phyloP scores from a whole-genome alignment of 2,797 vertebrate species.

The Halcyon chelicuti region DNA sequence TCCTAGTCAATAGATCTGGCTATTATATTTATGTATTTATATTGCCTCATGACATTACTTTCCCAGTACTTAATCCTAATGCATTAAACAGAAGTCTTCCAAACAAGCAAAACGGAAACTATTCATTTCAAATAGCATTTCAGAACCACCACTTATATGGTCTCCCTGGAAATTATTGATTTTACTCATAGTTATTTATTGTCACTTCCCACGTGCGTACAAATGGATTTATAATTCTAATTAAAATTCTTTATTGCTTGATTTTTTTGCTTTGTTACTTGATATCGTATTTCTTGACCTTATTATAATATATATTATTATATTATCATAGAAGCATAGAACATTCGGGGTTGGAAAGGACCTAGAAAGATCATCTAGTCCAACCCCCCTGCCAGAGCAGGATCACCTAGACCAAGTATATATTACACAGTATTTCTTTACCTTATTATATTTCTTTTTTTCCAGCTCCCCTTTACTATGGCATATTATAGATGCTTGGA shows the following conservation, averaged over 20 bases:
- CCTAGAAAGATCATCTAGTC: too few relatives aligned
- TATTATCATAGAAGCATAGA: too few relatives aligned
- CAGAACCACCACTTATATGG: background rate
- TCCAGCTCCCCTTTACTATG: background rate
- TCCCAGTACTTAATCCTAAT: background rate
- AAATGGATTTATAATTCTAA: background rate
- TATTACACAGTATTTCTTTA: too few relatives aligned
- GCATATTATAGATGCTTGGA: background rate
- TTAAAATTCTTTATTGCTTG: background rate
- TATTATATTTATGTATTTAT: background rate
- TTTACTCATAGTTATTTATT: background rate
- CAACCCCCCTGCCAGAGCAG: too few relatives aligned
- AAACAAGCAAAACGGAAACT: background rate
- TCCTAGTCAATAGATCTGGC: background rate
- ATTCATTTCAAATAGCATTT: background rate
- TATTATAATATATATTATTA: background rate
- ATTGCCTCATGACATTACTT: background rate
- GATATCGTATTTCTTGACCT: background rate
- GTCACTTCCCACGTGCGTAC: background rate
- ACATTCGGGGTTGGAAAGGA: too few relatives aligned
- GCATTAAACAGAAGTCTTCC: background rate
- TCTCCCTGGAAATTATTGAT: background rate
- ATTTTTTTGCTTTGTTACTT: background rate
- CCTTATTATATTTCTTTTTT: too few relatives aligned
- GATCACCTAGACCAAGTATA: too few relatives aligned